Evolutionary conservation across 2,888 invertebrate genomes (phyloP).

Genomic region (Acleris holmiana): DNA sequence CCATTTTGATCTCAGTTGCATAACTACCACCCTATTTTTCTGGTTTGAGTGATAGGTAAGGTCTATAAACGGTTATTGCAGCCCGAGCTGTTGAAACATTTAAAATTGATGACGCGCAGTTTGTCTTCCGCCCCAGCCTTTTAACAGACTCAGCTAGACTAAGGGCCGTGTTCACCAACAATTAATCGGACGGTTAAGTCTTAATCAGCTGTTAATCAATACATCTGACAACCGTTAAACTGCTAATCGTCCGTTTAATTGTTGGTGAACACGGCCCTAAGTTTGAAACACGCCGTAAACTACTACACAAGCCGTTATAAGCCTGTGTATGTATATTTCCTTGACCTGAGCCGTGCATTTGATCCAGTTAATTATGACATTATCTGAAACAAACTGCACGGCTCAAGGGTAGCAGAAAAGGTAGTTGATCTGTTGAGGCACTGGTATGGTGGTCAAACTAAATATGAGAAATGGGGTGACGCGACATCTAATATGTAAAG

Average conservation of each 20-base stretch:
- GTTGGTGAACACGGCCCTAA: too few species aligned
- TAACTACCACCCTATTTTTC: constrained; percentile 30
- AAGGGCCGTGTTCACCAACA: too few species aligned
- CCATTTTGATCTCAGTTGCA: constrained; percentile 8
- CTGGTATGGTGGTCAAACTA: constrained; percentile 10
- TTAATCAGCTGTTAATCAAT: too few species aligned
- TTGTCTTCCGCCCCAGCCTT: constrained; percentile 31
- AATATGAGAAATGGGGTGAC: constrained; percentile 36
- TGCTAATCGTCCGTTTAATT: too few species aligned
- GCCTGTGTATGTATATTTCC: constrained; percentile 36
- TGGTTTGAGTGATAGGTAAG: constrained; percentile 23
- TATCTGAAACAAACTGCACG: constrained; percentile 38
- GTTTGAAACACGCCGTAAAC: constrained; percentile 6
- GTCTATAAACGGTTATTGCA: constrained; percentile 32
- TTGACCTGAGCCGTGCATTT: too few species aligned
- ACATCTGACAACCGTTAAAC: too few species aligned
- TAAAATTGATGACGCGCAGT: constrained; percentile 31
- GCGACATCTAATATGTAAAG: constrained; percentile 35
- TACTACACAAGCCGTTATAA: too few species aligned
- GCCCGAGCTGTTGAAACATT: constrained; percentile 5
- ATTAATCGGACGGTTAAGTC: too few species aligned
- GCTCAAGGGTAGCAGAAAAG: constrained; percentile 31
- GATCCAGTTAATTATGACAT: constrained; percentile 41
- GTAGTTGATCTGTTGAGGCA: constrained; percentile 7
- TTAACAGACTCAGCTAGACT: too few species aligned